Percentiles rank a stretch among this genome's conserved stretches.
Conservation (phyloP, 1,140 invertebrate species). For the Drosophila virilis region DNA sequence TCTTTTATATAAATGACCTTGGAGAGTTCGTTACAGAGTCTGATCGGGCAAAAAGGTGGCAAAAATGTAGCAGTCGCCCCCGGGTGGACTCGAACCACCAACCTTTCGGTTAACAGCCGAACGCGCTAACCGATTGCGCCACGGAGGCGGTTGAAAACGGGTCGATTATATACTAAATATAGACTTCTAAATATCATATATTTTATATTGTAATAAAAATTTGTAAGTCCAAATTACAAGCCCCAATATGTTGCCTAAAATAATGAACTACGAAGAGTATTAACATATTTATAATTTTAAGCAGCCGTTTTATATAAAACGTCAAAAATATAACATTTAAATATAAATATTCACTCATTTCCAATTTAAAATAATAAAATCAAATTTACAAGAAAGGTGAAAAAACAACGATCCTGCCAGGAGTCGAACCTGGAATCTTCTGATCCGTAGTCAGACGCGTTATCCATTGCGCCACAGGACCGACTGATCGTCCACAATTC, state of each 20-base stretch:
- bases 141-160: slow-evolving; percentile 87
- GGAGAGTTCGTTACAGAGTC: slow-evolving; percentile 6
- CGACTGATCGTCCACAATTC: slow-evolving; percentile 19
- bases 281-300: too few species aligned
- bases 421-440: slow-evolving; percentile 90
- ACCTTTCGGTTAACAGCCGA: slow-evolving; percentile 93
- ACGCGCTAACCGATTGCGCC: slow-evolving; percentile 93
- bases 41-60: not conserved
- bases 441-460: slow-evolving; percentile 90
- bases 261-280: too few species aligned
- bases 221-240: not conserved
- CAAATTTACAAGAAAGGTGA: not conserved
- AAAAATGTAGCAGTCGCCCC: slow-evolving; percentile 85
- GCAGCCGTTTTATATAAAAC: too few species aligned
- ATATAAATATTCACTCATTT: not conserved
- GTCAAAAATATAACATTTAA: not conserved
- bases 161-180: slow-evolving; percentile 6
- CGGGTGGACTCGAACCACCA: slow-evolving; percentile 93
- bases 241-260: too few species aligned
- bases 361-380: not conserved
- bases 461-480: slow-evolving; percentile 89
- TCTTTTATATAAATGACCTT: slow-evolving; percentile 43
- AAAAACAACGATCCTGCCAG: slow-evolving; percentile 86
- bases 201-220: too few species aligned
- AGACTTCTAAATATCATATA: too few species aligned